These are phyloP conservation scores for Andricus grossulariae DNA, from an alignment of 1,140 invertebrate species.

Conservation along the genomic window DNA sequence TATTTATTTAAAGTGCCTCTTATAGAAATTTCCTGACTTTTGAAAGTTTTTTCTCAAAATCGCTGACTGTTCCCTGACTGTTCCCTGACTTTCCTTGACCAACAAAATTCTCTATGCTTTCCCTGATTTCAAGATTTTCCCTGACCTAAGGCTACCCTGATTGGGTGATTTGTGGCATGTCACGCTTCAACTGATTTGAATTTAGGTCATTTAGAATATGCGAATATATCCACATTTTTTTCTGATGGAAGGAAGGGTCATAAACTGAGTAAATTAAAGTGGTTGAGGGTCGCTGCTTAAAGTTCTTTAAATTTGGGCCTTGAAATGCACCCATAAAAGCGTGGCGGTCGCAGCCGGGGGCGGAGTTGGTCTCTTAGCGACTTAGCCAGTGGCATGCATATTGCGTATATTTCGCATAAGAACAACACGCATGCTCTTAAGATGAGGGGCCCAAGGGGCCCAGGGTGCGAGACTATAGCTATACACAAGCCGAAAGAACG, in stretches of 20 bases:
- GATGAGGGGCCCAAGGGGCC: not conserved
- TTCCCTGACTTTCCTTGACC: too few relatives aligned
- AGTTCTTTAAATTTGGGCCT: constrained; percentile 46
- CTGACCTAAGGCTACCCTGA: too few relatives aligned
- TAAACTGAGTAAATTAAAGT: constrained; percentile 8
- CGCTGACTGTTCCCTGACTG: too few relatives aligned
- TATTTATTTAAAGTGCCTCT: too few relatives aligned
- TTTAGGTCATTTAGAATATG: too few relatives aligned
- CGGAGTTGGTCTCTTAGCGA: constrained; percentile 4
- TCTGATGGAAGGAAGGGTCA: not conserved
- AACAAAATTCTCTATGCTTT: too few relatives aligned
- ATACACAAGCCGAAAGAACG: constrained; percentile 12
- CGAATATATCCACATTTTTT: not conserved
- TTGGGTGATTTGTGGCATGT: too few relatives aligned
- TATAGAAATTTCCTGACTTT: too few relatives aligned
- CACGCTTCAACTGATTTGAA: too few relatives aligned
- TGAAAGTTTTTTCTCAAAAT: too few relatives aligned
- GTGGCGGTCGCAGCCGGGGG: constrained; percentile 10
- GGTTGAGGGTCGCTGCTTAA: constrained; percentile 24
- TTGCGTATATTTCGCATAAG: constrained; percentile 25
- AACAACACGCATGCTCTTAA: not conserved
- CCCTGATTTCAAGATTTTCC: too few relatives aligned
- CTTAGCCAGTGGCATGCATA: not conserved
- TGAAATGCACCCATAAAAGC: constrained; percentile 51
- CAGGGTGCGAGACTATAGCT: not conserved